phyloP scores from a whole-genome alignment of 2,113 vertebrate genomes.

The Penelope pileata region DNA sequence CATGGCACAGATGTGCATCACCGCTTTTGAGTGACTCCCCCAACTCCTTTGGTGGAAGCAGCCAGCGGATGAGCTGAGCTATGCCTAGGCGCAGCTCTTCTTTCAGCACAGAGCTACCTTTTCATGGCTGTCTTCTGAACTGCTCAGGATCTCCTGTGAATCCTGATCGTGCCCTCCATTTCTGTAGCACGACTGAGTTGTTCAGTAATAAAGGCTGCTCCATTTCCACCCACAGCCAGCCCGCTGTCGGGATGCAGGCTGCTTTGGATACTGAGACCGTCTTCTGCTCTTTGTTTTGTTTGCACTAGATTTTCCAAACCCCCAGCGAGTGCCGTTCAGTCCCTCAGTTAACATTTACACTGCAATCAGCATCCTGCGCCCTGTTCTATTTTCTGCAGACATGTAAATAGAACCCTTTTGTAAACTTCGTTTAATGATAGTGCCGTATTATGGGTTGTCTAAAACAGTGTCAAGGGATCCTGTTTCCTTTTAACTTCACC shows the following conservation, averaged over 20 bases:
- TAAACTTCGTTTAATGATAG: slow-evolving; percentile 72
- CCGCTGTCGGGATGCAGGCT: background rate
- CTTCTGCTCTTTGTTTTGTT: slow-evolving; percentile 20
- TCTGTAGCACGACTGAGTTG: background rate
- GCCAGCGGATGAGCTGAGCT: background rate
- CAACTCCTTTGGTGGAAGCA: background rate
- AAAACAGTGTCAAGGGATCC: slow-evolving; percentile 79
- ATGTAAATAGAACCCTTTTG: slow-evolving; percentile 80
- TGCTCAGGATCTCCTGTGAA: background rate
- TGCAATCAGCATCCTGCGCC: slow-evolving; percentile 72
- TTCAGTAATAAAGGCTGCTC: background rate
- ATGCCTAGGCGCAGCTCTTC: background rate
- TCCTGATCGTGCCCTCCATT: background rate
- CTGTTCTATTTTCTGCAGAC: slow-evolving; percentile 81
- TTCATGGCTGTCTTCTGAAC: background rate
- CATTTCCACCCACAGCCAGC: background rate
- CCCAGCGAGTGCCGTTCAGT: background rate
- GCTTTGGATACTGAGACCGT: rapidly evolving
- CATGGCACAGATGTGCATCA: background rate
- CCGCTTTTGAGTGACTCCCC: background rate
- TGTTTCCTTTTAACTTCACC: slow-evolving; percentile 76
- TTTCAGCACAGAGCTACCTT: background rate
- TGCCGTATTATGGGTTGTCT: slow-evolving; percentile 78
- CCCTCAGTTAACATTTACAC: slow-evolving; percentile 70
- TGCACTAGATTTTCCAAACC: background rate